Evolutionary conservation across 2,797 vertebrate genomes (phyloP), one percentile per base, ranked within the genome.

Genomic region (Sylvia borin): DNA sequence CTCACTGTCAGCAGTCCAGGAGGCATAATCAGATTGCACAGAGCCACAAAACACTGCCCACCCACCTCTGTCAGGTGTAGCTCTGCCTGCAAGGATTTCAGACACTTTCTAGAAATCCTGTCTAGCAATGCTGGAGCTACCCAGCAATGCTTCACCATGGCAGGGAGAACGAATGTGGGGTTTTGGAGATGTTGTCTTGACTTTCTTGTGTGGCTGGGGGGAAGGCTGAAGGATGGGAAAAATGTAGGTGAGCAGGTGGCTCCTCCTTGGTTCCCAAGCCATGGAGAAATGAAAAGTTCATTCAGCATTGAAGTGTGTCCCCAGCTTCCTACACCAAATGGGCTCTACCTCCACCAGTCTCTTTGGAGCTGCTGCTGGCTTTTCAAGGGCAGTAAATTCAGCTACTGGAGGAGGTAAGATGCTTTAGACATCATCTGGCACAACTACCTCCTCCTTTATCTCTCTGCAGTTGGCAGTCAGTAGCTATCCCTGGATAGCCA

Each of bases 41-140:
- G 48, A 64, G 42, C 57, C 58, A 83, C 1, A 1, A 27, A 32
- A 64, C 0, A 0, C 13, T 78, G 65, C 60, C 65, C 34, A 31
- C 47, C 67, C 18, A 11, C 24, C 48, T 62, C 48, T 96, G 66
- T 68, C 65, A 92, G 47, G 72, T 55, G 31, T 19, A 54, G 27
- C 32, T 68, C 17, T 86, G 43, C 51, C 90, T 76, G 34, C 6
- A 7, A 68, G 66, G 42, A 20, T 31, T 92, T 73, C 25, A 48
- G 62, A 51, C 29, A 31, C 24, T 29, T 32, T 75, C 54, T 19
- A 24, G 29, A 31, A 76, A 54, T 13, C 31, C 43, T 32, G 7
- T 48, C 60, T 24, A 54, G 51, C 0, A 7, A 47, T 43, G 32
- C 58, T 36, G 38, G 34, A 83, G 29, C 53, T 48, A 25, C 40